Conservation (phyloP, 1,140 invertebrate genomes). For the Leptoteleia sp. region DNA sequence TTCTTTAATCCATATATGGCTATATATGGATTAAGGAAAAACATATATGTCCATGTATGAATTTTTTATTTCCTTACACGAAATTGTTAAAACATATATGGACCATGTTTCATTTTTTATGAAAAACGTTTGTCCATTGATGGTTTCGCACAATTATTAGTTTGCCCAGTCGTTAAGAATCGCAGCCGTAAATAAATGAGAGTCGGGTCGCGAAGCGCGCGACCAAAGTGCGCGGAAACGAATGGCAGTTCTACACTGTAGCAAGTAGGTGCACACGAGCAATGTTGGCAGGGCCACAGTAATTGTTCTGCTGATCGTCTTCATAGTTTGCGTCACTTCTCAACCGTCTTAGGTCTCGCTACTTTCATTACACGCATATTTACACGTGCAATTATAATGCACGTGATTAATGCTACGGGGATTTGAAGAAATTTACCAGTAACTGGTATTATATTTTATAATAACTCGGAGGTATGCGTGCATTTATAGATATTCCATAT, state of each 20-base stretch:
- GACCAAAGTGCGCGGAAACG: constrained; percentile 49
- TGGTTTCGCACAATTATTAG: constrained; percentile 46
- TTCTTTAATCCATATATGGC: no score
- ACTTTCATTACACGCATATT: constrained; percentile 34
- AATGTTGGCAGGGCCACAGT: constrained; percentile 47
- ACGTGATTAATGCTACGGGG: no score
- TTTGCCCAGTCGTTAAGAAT: constrained; percentile 20
- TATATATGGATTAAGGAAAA: no score
- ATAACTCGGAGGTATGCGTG: no score
- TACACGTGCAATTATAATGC: constrained; percentile 26
- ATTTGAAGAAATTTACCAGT: no score
- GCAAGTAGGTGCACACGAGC: constrained; percentile 24
- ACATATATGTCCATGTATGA: no score
- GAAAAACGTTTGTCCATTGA: constrained; percentile 30
- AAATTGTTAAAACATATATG: no score
- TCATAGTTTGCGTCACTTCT: constrained; percentile 34
- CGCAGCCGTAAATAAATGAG: neutral
- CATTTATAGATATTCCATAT: no score
- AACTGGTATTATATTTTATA: no score
- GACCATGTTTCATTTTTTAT: no score
- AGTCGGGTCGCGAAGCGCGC: constrained; percentile 11
- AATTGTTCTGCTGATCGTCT: constrained; percentile 27
- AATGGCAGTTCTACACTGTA: constrained; percentile 32
- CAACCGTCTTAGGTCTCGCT: neutral
- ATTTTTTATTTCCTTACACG: no score